These are phyloP conservation scores for Penaeus monodon DNA, from an alignment of 2,888 invertebrate genomes.

Conservation along the genomic window DNA sequence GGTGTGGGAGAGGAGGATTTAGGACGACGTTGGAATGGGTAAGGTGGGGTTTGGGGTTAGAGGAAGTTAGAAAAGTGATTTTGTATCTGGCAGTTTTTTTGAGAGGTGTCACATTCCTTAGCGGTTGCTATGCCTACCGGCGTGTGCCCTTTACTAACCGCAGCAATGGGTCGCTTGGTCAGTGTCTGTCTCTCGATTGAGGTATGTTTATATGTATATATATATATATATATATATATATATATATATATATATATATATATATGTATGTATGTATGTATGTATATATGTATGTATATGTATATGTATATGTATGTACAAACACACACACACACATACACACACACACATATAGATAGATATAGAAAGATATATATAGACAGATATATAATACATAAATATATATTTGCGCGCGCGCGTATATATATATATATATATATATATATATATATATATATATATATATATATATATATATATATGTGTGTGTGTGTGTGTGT, in stretches of 20 bases:
- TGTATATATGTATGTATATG: neutral
- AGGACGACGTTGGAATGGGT: too few species aligned
- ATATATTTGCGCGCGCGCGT: neutral
- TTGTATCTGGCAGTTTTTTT: too few species aligned
- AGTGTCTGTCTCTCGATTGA: too few species aligned
- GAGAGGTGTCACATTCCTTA: too few species aligned
- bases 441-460: neutral
- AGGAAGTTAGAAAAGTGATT: too few species aligned
- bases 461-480: neutral
- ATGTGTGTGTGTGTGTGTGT: too few species aligned
- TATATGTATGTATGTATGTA: constrained; percentile 5
- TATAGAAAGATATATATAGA: constrained; percentile 1
- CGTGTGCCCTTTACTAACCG: too few species aligned
- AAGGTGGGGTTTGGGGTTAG: too few species aligned
- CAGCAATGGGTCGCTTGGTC: too few species aligned
- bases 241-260: constrained; percentile 25
- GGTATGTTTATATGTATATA: neutral
- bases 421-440: neutral
- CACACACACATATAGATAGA: neutral
- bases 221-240: constrained; percentile 12
- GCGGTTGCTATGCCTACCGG: too few species aligned
- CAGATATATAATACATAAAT: neutral
- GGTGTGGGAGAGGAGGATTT: too few species aligned
- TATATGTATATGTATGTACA: neutral
- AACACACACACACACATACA: neutral